phyloP scores from a whole-genome alignment of 2,797 vertebrate species.

The Erpetoichthys calabaricus region DNA sequence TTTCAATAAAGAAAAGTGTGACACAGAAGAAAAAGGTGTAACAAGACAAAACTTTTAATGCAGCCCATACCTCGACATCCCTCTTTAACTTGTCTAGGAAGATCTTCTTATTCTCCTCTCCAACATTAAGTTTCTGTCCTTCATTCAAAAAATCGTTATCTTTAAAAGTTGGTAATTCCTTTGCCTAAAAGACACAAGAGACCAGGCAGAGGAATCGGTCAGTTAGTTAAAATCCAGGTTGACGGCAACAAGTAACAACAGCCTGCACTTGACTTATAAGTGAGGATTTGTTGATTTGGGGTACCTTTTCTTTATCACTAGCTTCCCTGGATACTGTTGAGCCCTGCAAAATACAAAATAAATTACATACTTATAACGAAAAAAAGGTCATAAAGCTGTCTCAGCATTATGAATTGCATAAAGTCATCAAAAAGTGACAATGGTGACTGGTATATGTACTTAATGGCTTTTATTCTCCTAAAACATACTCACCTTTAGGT shows the following conservation, averaged over 20 bases:
- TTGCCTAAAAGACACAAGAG: conserved; percentile 50
- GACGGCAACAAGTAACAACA: not conserved
- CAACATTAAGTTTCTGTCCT: conserved; percentile 80
- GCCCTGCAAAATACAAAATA: conserved; percentile 48
- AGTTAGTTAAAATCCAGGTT: not conserved
- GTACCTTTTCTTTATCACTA: conserved; percentile 88
- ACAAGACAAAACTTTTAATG: no score
- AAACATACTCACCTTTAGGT: conserved; percentile 68
- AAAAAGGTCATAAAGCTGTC: no score
- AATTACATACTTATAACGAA: not conserved
- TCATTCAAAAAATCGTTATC: conserved; percentile 92
- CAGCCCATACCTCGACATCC: conserved; percentile 66
- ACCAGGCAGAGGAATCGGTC: not conserved
- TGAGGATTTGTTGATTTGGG: not conserved
- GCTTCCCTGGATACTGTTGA: conserved; percentile 88
- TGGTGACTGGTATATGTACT: no score
- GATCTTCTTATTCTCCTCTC: conserved; percentile 86
- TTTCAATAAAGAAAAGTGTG: no score
- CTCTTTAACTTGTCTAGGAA: conserved; percentile 84
- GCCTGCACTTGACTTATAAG: not conserved
- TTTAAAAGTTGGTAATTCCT: conserved; percentile 87
- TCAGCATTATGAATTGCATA: no score
- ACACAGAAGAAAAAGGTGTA: no score
- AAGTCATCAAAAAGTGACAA: no score
- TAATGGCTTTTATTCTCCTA: no score